phyloP scores from a whole-genome alignment of 2,113 vertebrate species.

The Salvelinus namaycush region DNA sequence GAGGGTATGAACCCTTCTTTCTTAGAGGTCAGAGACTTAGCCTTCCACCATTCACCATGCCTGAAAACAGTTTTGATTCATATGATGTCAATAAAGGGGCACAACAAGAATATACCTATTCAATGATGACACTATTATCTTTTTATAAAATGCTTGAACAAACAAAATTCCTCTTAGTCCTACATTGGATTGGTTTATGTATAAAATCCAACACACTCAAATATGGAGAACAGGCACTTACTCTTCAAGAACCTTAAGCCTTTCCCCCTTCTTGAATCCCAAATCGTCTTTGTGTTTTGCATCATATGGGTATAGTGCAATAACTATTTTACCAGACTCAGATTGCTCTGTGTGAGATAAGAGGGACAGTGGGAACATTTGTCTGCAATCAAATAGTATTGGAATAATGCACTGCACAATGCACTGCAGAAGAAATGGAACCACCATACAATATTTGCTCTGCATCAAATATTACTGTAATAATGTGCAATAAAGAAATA shows the following conservation, averaged over 20 bases:
- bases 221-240: slow-evolving; percentile 72
- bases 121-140: too few relatives aligned
- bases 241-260: slow-evolving; percentile 88
- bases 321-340: slow-evolving; percentile 77
- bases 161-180: background rate
- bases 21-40: slow-evolving; percentile 80
- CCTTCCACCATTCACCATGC: slow-evolving; percentile 94
- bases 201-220: too few relatives aligned
- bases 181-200: background rate
- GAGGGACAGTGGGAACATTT: background rate
- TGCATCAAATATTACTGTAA: background rate
- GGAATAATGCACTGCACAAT: background rate
- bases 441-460: too few relatives aligned
- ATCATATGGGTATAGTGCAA: slow-evolving; percentile 87
- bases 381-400: background rate
- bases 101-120: too few relatives aligned
- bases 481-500: background rate
- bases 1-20: slow-evolving; percentile 95
- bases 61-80: slow-evolving; percentile 64
- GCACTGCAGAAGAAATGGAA: background rate
- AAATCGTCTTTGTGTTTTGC: slow-evolving; percentile 86
- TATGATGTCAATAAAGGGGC: background rate
- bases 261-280: slow-evolving; percentile 95
- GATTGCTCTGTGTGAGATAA: slow-evolving; percentile 67
- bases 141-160: too few relatives aligned